Conservation (phyloP, 2,888 invertebrate genomes). For the Eristalis arbustorum region DNA sequence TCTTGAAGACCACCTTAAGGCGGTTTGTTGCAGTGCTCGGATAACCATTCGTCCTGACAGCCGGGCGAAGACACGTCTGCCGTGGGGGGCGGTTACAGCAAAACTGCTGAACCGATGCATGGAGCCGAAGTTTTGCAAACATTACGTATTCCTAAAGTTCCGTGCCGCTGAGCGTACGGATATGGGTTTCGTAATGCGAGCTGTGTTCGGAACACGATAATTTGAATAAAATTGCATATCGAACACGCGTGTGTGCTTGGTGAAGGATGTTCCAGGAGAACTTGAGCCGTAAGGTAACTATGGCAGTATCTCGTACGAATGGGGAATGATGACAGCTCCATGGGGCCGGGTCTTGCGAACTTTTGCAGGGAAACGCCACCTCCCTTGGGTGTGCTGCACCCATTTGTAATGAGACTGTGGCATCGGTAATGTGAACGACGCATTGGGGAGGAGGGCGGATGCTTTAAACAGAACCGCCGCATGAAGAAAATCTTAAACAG, state of each 20-base stretch:
- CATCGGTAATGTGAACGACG: not conserved
- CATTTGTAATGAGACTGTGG: not conserved
- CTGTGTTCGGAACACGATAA: not conserved
- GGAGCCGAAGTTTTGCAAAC: constrained; percentile 8
- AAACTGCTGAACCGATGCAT: not conserved
- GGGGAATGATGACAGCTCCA: not conserved
- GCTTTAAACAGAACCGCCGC: too few relatives aligned
- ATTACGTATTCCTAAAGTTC: not conserved
- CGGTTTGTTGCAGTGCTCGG: not conserved
- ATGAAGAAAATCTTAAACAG: too few relatives aligned
- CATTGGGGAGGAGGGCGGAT: not conserved
- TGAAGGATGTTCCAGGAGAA: not conserved
- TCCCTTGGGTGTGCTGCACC: not conserved
- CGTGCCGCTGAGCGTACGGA: not conserved
- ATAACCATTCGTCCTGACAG: not conserved
- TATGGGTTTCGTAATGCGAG: not conserved
- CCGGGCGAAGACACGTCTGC: constrained; percentile 13
- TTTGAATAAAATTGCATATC: constrained; percentile 3
- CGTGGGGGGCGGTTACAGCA: not conserved
- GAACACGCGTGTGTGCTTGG: not conserved
- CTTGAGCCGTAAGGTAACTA: not conserved
- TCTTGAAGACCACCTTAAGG: not conserved
- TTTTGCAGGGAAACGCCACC: not conserved
- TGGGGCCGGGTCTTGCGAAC: not conserved
- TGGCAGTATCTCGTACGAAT: not conserved